Evolutionary conservation across 2,888 invertebrate genomes (phyloP), one percentile per base, ranked within the genome.

Genomic region (Drosophila incognita): DNA sequence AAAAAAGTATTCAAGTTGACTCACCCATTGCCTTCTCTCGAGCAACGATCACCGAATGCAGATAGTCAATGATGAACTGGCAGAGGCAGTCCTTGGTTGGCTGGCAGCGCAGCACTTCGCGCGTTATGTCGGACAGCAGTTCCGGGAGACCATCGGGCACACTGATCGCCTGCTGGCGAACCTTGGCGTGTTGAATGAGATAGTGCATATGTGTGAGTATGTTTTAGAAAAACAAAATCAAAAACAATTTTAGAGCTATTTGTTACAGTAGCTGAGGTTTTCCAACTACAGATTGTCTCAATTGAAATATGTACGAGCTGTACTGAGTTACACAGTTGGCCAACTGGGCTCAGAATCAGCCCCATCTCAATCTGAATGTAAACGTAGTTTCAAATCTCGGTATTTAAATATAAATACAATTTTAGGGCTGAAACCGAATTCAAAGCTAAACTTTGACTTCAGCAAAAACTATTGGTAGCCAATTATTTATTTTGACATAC

Each of bases 71-170:
- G 68, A 96, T 95, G 88, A 96, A 97, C 60, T 94, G 93, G 91
- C 95, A 95, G 4, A 96, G 92, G 68, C 96, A 93, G 40, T 92
- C 88, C 7, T 87, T 81, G 33, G 86, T 81, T 0, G 97, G 96
- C 85, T 96, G 95, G 18, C 94, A 94, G 75, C 96, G 94, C n/a
- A 97, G 91, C 3, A 96, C 96, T 93, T 96, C 96, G 74, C 96
- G 94, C 0, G 96, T 95, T 75, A 97, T 96, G 91, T 97, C 96
- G 53, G 94, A 94, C 93, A 96, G 95, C 52, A 97, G 92, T 86
- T 96, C 96, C 8, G 94, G 93, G 5, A 96, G 92, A 0, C 96
- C 96, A 63, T 95, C 94, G 0, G 96, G 96, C 31, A 96, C 91
- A 8, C 83, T 84, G 13, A 92, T 89, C 0, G 91, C 86, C 73